Evolutionary conservation across 2,797 vertebrate species (phyloP).

Genomic region (Otolemur crassicaudatus): DNA sequence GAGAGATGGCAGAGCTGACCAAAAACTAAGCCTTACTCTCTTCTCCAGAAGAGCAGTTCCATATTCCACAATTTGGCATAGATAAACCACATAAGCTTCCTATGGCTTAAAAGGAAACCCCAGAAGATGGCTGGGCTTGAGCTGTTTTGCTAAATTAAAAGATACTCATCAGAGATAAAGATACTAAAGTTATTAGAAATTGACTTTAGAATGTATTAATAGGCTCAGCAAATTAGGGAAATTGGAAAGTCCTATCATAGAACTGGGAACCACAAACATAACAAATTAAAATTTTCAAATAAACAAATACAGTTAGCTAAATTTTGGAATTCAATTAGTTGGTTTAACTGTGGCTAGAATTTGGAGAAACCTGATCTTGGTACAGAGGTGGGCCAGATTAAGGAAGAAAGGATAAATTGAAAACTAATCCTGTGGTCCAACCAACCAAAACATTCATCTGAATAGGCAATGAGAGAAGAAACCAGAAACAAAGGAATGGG

Average conservation of each 20-base stretch:
- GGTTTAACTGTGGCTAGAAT: neutral
- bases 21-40: neutral
- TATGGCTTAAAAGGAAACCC: neutral
- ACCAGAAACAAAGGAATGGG: neutral
- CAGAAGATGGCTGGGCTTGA: neutral
- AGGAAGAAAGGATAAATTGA: neutral
- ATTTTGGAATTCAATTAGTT: neutral
- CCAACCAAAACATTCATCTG: neutral
- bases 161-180: neutral
- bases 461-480: neutral
- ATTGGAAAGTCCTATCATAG: neutral
- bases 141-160: neutral
- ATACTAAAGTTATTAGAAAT: neutral
- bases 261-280: neutral
- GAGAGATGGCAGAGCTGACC: neutral
- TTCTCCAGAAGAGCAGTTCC: neutral
- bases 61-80: neutral
- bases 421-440: neutral
- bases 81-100: neutral
- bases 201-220: neutral
- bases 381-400: neutral
- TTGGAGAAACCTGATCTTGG: neutral
- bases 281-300: neutral
- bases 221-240: neutral
- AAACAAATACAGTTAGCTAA: neutral